Conservation (phyloP, 1,140 invertebrate genomes). For the Propsilocerus akamusi region DNA sequence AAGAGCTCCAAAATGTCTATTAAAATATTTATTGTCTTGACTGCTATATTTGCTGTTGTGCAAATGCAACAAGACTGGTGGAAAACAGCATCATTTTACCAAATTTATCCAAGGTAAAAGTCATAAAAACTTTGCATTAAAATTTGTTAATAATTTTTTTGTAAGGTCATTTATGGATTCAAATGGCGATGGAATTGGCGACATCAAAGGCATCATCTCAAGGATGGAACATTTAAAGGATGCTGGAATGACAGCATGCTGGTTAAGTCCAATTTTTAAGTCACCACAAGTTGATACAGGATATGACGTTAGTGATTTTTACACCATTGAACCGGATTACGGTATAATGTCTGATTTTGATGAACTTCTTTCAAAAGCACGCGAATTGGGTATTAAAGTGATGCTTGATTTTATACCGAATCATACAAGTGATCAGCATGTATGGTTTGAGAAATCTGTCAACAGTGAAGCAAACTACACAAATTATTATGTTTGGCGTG, state of each 20-base stretch:
- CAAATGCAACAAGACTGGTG: too few species aligned
- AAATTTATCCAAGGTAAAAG: conserved; percentile 51
- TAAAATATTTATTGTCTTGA: too few species aligned
- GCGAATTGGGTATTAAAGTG: conserved; percentile 43
- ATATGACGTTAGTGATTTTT: conserved; percentile 49
- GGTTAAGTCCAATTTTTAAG: conserved; percentile 31
- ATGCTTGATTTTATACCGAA: conserved; percentile 76
- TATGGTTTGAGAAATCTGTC: conserved; percentile 56
- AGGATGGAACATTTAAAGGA: conserved; percentile 35
- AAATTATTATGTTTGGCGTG: conserved; percentile 63
- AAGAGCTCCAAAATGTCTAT: too few species aligned
- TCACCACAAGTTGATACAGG: conserved; percentile 39
- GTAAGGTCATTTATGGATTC: conserved; percentile 55
- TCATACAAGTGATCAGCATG: conserved; percentile 58
- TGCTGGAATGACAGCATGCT: conserved; percentile 29
- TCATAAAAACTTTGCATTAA: too few species aligned
- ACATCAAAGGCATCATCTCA: conserved; percentile 41
- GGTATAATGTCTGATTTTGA: conserved; percentile 57
- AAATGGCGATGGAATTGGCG: conserved; percentile 52
- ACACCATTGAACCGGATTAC: conserved; percentile 42
- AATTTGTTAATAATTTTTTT: too few species aligned
- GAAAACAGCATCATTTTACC: conserved; percentile 42
- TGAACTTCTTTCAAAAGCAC: conserved; percentile 33
- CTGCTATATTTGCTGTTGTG: too few species aligned
- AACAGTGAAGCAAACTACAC: conserved; percentile 34